Evolutionary conservation across 1,140 invertebrate genomes (phyloP), one percentile per base, ranked within the genome.

Genomic region (Aculops lycopersici): DNA sequence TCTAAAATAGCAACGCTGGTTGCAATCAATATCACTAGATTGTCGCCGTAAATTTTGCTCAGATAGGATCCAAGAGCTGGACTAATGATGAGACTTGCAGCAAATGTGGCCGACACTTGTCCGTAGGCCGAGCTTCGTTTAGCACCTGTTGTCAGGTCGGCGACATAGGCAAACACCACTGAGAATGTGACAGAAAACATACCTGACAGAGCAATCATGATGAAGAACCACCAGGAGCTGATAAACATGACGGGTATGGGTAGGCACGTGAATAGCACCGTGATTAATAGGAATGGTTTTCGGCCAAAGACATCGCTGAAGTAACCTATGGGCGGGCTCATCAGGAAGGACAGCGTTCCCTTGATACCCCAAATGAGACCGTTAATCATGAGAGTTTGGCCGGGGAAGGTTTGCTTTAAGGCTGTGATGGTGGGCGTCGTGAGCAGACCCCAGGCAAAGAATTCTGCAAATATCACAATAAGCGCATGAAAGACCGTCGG

Each of bases 201-300:
- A 42, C 90, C 90, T 46, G 81, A 90, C 55, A 98, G 83, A 50
- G 80, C 88, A 59, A 97, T 88, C 74, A 95, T 84, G 38, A 86
- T 86, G 63, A 98, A 98, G 59, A 97, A 97, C 88, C 88, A 97
- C 80, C 83, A 95, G 38, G 86, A 84, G 62, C 92, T 94, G 52
- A 97, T 76, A 53, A 77, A 84, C 79, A 97, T 94, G 39, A 97
- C 66, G 39, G 90, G 90, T 54, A 97, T 97, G 31, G 92, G 92
- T 45, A 80, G 74, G 63, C 90, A 98, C 3, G 92, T 98, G 61
- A 94, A 97, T 58, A 94, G 88, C 47, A 97, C 90, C 39, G 92
- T 97, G 46, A 97, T 71, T 43, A 98, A 65, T 40, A 98, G 68
- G 61, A 98, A 98, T 54, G 90, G 76, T 60, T 97, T 98, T 48